Conservation (phyloP, 2,888 invertebrate genomes). For the Agrotis puta region DNA sequence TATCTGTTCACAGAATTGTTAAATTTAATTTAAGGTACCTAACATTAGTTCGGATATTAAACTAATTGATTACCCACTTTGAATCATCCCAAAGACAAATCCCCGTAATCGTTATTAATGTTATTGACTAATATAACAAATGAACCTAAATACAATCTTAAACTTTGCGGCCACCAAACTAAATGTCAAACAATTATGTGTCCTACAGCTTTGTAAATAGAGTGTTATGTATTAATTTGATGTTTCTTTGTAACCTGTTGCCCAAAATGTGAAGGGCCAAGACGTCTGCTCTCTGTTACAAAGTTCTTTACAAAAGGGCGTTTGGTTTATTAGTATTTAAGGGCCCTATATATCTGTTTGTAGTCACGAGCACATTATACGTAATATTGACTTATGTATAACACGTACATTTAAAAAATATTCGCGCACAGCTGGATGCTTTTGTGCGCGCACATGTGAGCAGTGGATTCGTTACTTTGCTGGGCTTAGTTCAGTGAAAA, state of each 20-base stretch:
- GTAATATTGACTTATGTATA: too few relatives aligned
- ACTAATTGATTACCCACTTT: conserved; percentile 36
- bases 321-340: conserved; percentile 53
- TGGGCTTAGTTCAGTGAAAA: too few relatives aligned
- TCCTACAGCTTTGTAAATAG: conserved; percentile 5
- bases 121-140: conserved; percentile 46
- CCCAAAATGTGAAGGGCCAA: conserved; percentile 66
- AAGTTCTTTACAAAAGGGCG: conserved; percentile 57
- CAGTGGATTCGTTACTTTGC: too few relatives aligned
- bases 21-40: neutral
- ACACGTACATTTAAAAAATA: too few relatives aligned
- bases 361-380: neutral
- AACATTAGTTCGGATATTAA: conserved; percentile 22
- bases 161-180: neutral
- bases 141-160: conserved; percentile 13
- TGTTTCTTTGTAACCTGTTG: conserved; percentile 52
- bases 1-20: neutral
- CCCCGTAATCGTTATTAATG: conserved; percentile 55
- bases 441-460: too few relatives aligned
- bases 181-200: conserved; percentile 25
- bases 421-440: too few relatives aligned
- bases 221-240: conserved; percentile 12
- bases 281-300: conserved; percentile 54
- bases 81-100: conserved; percentile 34
- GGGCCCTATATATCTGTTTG: neutral